These are phyloP conservation scores for Heliconius hortense DNA, from an alignment of 2,888 invertebrate species.

Conservation along the genomic window DNA sequence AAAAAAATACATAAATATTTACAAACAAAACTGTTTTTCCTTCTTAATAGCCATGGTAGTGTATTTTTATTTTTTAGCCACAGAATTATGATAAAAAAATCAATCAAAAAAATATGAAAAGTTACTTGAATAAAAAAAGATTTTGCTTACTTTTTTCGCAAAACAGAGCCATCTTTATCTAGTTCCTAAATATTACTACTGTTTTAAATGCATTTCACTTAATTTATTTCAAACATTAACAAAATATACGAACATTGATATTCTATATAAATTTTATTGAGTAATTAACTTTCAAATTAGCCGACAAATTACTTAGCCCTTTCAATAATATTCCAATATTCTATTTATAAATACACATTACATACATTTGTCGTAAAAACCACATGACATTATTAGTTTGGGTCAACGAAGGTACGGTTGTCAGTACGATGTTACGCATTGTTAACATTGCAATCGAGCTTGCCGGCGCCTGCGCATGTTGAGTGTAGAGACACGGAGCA, in stretches of 20 bases:
- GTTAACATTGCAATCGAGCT: slow-evolving; percentile 67
- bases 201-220: background rate
- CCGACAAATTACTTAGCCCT: background rate
- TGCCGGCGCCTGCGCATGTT: slow-evolving; percentile 59
- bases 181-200: background rate
- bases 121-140: background rate
- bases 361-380: background rate
- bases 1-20: too few species aligned
- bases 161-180: background rate
- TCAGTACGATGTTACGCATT: slow-evolving; percentile 74
- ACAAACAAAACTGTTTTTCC: background rate
- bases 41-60: too few species aligned
- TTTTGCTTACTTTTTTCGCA: background rate
- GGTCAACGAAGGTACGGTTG: slow-evolving; percentile 60
- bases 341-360: background rate
- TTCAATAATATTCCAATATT: background rate
- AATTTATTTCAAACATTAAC: background rate
- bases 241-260: background rate
- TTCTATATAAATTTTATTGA: background rate
- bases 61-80: too few species aligned
- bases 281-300: background rate
- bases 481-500: background rate
- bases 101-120: background rate
- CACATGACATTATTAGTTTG: slow-evolving; percentile 51
- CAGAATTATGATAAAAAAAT: background rate